Percentiles rank a stretch among this genome's conserved stretches.
phyloP scores from a whole-genome alignment of 2,888 invertebrate species.

The Cephus nigrinus region DNA sequence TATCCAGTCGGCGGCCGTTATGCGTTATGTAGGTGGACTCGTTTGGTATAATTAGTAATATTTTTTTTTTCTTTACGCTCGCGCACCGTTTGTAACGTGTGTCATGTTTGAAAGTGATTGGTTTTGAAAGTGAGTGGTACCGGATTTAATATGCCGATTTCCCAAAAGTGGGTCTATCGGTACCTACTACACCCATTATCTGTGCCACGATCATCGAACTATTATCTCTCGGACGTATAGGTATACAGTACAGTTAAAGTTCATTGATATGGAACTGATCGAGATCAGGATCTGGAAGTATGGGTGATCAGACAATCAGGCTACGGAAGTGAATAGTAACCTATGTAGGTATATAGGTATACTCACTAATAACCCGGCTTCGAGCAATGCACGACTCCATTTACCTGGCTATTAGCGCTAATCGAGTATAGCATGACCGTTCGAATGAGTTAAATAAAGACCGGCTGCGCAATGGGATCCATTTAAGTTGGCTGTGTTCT shows the following conservation, averaged over 20 bases:
- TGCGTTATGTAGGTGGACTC: conserved; percentile 24
- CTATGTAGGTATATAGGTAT: background rate
- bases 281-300: background rate
- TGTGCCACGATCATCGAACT: background rate
- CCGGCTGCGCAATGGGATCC: conserved; percentile 38
- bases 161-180: background rate
- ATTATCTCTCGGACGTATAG: background rate
- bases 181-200: background rate
- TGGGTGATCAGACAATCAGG: background rate
- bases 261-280: background rate
- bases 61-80: conserved; percentile 24
- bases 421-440: conserved; percentile 51
- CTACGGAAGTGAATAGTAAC: background rate
- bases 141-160: background rate
- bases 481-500: conserved; percentile 32
- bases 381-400: conserved; percentile 23
- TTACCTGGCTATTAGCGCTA: conserved; percentile 47
- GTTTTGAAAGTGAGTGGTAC: background rate
- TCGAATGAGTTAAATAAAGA: conserved; percentile 55
- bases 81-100: conserved; percentile 21
- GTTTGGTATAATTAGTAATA: conserved; percentile 23
- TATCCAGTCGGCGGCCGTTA: conserved; percentile 7
- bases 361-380: background rate
- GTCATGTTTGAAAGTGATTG: conserved; percentile 17
- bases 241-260: background rate